These are phyloP conservation scores for Dryoscopus gambensis DNA, from an alignment of 2,113 vertebrate genomes.

Conservation along the genomic window DNA sequence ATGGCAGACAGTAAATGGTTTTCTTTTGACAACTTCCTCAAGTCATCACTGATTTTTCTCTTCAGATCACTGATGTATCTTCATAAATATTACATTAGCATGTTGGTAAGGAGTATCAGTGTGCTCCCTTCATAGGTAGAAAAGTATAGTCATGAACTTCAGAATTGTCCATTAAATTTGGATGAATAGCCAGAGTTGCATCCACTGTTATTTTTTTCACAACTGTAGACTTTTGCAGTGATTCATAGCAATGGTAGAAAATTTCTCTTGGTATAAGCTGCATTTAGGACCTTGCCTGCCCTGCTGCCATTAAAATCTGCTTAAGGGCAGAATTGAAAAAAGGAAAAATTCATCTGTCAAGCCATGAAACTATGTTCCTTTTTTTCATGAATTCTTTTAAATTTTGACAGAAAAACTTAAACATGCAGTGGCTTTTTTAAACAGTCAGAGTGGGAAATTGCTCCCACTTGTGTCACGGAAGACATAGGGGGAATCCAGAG, in stretches of 20 bases:
- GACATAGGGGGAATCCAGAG: neutral
- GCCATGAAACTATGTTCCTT: neutral
- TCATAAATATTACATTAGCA: neutral
- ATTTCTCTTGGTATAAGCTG: neutral
- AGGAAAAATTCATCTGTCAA: neutral
- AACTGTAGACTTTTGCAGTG: neutral
- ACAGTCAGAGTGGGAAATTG: neutral
- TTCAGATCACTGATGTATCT: neutral
- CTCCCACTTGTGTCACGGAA: neutral
- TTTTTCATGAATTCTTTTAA: neutral
- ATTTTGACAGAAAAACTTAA: neutral
- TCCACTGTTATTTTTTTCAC: neutral
- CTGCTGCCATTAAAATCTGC: neutral
- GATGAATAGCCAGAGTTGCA: neutral
- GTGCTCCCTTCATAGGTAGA: neutral
- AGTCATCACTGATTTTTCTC: neutral
- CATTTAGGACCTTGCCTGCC: neutral
- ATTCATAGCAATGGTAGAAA: neutral
- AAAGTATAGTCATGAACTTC: neutral
- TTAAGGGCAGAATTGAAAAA: neutral
- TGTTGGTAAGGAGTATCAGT: neutral
- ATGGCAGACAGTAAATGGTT: neutral
- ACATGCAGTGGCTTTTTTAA: neutral
- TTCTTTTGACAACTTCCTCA: neutral
- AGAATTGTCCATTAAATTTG: neutral